These are phyloP conservation scores for Corythaeola cristata DNA, from an alignment of 2,113 vertebrate genomes.

Conservation along the genomic window DNA sequence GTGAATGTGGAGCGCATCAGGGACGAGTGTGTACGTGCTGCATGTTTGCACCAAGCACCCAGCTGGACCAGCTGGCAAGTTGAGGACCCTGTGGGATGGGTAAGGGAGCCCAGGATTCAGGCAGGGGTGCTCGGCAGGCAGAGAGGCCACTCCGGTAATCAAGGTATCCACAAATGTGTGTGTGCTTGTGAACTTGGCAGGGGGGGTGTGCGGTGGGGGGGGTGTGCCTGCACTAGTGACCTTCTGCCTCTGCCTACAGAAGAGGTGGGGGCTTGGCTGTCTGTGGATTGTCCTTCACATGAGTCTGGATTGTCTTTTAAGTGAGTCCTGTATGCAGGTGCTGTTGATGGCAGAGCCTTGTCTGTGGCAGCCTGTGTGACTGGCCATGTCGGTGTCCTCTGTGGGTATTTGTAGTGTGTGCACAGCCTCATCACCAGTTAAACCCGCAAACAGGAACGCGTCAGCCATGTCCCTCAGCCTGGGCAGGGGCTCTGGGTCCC, in stretches of 20 bases:
- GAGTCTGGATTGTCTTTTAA: too few relatives aligned
- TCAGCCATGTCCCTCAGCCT: background rate
- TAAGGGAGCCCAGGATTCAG: background rate
- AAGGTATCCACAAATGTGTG: background rate
- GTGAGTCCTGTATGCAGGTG: background rate
- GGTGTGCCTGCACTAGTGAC: too few relatives aligned
- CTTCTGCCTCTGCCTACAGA: background rate
- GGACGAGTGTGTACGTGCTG: background rate
- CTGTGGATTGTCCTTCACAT: background rate
- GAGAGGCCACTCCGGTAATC: background rate
- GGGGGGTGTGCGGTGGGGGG: too few relatives aligned
- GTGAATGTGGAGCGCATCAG: background rate
- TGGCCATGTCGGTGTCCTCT: too few relatives aligned
- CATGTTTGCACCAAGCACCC: fast-evolving
- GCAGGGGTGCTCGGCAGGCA: background rate
- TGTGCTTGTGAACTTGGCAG: background rate
- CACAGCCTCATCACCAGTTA: background rate
- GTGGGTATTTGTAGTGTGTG: too few relatives aligned
- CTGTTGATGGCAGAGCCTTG: background rate
- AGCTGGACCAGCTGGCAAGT: background rate
- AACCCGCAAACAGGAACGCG: background rate
- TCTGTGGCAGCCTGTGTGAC: too few relatives aligned
- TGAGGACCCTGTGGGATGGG: background rate
- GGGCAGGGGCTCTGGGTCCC: background rate
- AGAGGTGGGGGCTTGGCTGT: background rate